Evolutionary conservation across 2,797 vertebrate species (phyloP), one percentile per base, ranked within the genome.

Genomic region (Acestrorhynchus altus): DNA sequence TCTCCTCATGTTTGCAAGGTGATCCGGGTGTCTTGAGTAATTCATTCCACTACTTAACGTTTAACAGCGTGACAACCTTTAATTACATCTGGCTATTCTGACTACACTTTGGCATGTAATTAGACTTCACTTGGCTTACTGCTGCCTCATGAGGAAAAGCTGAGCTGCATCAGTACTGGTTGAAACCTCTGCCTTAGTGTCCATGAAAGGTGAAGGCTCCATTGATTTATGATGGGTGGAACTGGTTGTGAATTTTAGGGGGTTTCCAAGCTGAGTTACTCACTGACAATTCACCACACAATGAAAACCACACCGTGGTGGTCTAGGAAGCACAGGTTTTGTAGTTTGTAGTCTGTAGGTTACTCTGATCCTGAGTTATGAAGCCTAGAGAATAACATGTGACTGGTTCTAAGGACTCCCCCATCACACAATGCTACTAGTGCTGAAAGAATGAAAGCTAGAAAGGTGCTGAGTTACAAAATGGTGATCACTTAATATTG

Each of bases 101-200:
- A 57, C 75, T 56, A 81, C 70, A 67, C 67, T 72, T 67, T 28
- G 44, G 68, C 74, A 66, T 61, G 42, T 63, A 74, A 81, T 81
- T 77, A 74, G 26, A 47, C 64, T 31, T 12, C 15, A 13, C 51
- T 49, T 39, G 64, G 47, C 73, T 81, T 52, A 42, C 57, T 28
- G 52, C 79, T 70, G 66, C 28, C 54, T 77, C 42, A 60, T 35
- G 24, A 69, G 56, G 28, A 60, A 18, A 35, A 51, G 54, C 5
- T 26, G 22, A 66, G 42, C 44, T 47, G 22, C 42, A 47, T 28
- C 47, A 66, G 64, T 9, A 46, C 39, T 24, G 40, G 40, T 11
- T 54, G 18, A 12, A 54, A 8, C 51, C 31, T 56, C 28, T 35
- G 67, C 49, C 44, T 35, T 26, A 11, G 40, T 12, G 16, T 28